These are phyloP conservation scores for Anastrepha obliqua DNA, from an alignment of 1,140 invertebrate genomes.

Conservation along the genomic window DNA sequence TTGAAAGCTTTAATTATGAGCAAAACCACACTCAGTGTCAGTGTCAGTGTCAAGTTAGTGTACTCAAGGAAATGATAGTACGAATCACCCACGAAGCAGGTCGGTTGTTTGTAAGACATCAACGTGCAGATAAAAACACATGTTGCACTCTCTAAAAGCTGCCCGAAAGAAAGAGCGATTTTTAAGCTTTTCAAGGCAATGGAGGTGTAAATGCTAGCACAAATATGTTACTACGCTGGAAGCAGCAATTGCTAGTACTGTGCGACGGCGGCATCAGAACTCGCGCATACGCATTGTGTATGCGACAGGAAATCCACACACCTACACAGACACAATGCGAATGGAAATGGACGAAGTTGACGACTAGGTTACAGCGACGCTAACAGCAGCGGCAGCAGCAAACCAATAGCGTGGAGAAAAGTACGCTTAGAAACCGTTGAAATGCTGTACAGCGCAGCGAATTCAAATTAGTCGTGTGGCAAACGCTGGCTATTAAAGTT, in stretches of 20 bases:
- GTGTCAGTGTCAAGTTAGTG: background rate
- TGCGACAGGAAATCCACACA: background rate
- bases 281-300: background rate
- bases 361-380: background rate
- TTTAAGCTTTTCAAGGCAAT: background rate
- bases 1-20: background rate
- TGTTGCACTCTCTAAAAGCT: background rate
- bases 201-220: background rate
- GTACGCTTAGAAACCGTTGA: slow-evolving; percentile 32
- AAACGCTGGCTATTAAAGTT: slow-evolving; percentile 27
- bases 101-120: background rate
- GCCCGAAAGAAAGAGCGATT: background rate
- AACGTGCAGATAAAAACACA: background rate
- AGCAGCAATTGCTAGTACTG: background rate
- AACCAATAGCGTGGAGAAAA: background rate
- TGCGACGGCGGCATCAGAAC: background rate
- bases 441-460: slow-evolving; percentile 38
- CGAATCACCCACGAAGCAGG: background rate
- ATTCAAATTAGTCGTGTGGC: slow-evolving; percentile 48
- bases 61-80: background rate
- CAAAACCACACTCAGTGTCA: background rate
- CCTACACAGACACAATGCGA: background rate
- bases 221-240: background rate
- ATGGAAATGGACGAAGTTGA: background rate
- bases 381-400: background rate